These are phyloP conservation scores for Umimayanthus kanabou DNA, from an alignment of 92 coral and sea anemone genomes.

Conservation along the genomic window DNA sequence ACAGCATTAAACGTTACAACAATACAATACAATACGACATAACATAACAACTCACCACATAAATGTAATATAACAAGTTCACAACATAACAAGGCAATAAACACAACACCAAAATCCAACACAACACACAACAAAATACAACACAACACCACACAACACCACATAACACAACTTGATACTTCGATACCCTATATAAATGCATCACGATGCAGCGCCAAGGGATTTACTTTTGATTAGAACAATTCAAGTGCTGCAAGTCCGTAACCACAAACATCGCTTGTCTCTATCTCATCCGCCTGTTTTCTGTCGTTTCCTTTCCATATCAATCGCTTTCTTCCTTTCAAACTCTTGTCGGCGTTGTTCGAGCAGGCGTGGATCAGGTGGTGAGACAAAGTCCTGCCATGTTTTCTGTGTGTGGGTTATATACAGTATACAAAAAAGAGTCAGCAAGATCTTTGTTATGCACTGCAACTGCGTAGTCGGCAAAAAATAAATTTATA, in stretches of 20 bases:
- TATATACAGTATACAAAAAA: not conserved
- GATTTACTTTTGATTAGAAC: too few relatives aligned
- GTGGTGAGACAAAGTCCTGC: slow-evolving; percentile 98
- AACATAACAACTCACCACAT: too few relatives aligned
- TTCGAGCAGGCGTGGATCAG: slow-evolving; percentile 83
- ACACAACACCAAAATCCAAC: too few relatives aligned
- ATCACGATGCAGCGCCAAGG: not conserved
- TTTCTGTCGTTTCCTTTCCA: slow-evolving; percentile 35
- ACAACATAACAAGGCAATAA: too few relatives aligned
- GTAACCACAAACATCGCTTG: not conserved
- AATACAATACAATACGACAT: too few relatives aligned
- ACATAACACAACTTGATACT: too few relatives aligned
- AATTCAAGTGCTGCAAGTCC: not conserved
- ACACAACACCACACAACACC: too few relatives aligned
- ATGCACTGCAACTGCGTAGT: not conserved
- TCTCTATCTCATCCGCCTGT: slow-evolving; percentile 9
- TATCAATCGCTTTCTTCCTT: slow-evolving; percentile 33
- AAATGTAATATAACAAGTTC: too few relatives aligned
- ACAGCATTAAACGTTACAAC: too few relatives aligned
- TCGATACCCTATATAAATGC: not conserved
- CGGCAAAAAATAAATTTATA: too few relatives aligned
- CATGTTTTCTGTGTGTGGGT: slow-evolving; percentile 80
- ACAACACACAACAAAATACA: too few relatives aligned
- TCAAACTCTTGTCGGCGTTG: slow-evolving; percentile 49
- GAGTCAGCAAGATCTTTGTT: not conserved